Conservation (phyloP, 2,888 invertebrate species). For the Limulus polyphemus region DNA sequence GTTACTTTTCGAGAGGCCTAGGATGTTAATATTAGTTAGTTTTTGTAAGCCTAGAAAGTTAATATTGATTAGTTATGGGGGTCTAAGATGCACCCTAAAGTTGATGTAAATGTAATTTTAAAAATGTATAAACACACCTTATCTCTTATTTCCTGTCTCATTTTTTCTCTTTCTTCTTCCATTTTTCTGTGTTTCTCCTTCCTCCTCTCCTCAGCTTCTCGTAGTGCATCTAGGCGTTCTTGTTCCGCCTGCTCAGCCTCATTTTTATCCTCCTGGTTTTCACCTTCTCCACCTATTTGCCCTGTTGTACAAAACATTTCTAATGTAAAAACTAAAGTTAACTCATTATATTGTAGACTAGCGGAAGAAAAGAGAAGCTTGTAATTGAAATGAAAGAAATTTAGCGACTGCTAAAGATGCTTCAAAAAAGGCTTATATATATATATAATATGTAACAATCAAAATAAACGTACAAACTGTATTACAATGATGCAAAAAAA, state of each 20-base stretch:
- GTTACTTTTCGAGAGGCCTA: too few species aligned
- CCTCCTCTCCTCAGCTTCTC: conserved; percentile 93
- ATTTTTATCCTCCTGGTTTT: conserved; percentile 59
- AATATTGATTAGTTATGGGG: too few species aligned
- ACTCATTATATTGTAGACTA: neutral
- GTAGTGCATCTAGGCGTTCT: conserved; percentile 92
- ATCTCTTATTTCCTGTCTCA: conserved; percentile 97
- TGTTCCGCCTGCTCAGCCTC: conserved; percentile 97
- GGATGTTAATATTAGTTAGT: too few species aligned
- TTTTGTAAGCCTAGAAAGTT: too few species aligned
- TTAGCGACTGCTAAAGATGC: neutral
- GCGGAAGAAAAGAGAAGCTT: neutral
- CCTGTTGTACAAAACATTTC: conserved; percentile 8
- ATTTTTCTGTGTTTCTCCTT: conserved; percentile 99
- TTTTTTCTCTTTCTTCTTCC: conserved; percentile 98
- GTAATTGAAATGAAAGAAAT: neutral
- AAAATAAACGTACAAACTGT: too few species aligned
- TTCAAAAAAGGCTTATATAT: too few species aligned
- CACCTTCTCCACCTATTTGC: conserved; percentile 21
- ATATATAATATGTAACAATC: too few species aligned
- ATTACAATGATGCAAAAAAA: too few species aligned
- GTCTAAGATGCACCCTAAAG: too few species aligned
- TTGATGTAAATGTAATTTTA: too few species aligned
- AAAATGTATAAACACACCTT: conserved; percentile 57
- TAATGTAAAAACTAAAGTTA: too few species aligned